A percentile compares a stretch with the other conserved stretches of the same genome.
These are phyloP conservation scores for Chrysochloris asiatica DNA, from an alignment of 2,113 vertebrate genomes.

Conservation along the genomic window DNA sequence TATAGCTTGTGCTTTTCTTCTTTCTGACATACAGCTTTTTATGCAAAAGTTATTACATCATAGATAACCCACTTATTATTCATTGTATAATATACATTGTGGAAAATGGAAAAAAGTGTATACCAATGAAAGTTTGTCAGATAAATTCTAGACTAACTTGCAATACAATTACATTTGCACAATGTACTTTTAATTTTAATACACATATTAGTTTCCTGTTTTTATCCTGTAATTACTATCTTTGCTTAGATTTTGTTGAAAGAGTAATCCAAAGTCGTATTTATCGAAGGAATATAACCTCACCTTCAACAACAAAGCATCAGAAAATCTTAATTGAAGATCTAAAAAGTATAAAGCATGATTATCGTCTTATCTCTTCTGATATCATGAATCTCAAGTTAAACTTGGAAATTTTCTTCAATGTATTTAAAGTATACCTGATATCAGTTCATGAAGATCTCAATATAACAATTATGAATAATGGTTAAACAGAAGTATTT, in stretches of 20 bases:
- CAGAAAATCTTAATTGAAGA: not conserved
- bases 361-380: not conserved
- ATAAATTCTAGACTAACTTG: not conserved
- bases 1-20: not conserved
- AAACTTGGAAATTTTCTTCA: not conserved
- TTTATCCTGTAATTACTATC: not conserved
- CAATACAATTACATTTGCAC: not conserved
- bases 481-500: constrained; percentile 17
- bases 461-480: not conserved
- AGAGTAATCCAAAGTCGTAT: not conserved
- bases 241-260: constrained; percentile 15
- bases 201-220: not conserved
- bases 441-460: not conserved
- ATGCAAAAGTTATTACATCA: not conserved
- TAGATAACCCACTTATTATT: constrained; percentile 10
- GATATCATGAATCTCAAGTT: not conserved
- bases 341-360: not conserved
- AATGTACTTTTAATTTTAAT: not conserved
- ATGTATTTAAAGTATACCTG: not conserved
- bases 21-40: not conserved
- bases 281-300: not conserved
- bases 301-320: constrained; percentile 32
- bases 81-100: not conserved
- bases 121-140: not conserved
- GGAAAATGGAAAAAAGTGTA: not conserved